Percentiles rank a stretch among this genome's conserved stretches.
phyloP scores from a whole-genome alignment of 2,797 vertebrate species.

The Tiaroga cobitis region DNA sequence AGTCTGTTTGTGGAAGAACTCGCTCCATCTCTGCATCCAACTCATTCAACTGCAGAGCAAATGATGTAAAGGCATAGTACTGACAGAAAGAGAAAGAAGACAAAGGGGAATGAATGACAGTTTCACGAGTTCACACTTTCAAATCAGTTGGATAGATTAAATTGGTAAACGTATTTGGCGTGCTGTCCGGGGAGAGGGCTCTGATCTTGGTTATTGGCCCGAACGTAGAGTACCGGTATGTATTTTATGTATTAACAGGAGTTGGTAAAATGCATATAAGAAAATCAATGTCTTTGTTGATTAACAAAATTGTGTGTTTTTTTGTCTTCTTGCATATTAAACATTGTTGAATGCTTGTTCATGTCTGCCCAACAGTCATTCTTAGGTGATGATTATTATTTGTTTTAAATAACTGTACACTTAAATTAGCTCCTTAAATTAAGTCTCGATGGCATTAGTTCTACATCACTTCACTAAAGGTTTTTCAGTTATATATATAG shows the following conservation, averaged over 20 bases:
- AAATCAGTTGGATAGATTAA: no score
- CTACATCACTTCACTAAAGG: neutral
- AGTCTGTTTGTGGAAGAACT: conserved; percentile 89
- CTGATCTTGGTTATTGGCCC: no score
- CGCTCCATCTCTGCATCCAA: conserved; percentile 90
- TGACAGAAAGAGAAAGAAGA: conserved; percentile 65
- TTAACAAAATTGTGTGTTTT: no score
- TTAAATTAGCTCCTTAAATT: neutral
- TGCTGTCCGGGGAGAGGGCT: no score
- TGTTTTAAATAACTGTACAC: neutral
- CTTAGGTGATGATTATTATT: no score
- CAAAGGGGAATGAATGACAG: neutral
- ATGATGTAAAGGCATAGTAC: conserved; percentile 98
- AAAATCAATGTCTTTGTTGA: neutral
- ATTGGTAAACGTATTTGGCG: no score
- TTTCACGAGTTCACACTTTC: no score
- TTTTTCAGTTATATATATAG: neutral
- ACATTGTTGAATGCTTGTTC: neutral
- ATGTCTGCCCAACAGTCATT: neutral
- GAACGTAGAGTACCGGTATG: no score
- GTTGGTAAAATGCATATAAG: neutral
- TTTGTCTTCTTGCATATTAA: neutral
- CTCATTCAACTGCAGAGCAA: conserved; percentile 96
- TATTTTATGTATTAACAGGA: neutral
- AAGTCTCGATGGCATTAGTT: neutral